Percentiles rank a stretch among this genome's conserved stretches.
Evolutionary conservation across 2,888 invertebrate species (phyloP).

Genomic region (Scaptomyza cyrtandrae): DNA sequence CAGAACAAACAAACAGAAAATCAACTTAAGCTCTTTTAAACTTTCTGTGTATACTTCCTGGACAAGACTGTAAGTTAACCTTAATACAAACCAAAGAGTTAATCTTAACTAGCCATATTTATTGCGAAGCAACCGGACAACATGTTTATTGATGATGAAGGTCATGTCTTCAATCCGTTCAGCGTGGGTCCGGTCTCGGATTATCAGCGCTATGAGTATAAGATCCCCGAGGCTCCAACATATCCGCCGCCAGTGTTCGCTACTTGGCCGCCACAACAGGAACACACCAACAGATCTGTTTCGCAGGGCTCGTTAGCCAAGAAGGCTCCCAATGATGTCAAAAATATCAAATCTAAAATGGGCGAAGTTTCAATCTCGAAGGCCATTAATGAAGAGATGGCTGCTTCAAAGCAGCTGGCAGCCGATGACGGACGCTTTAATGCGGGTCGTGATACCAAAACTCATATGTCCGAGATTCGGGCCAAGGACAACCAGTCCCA

Average conservation of each 20-base stretch:
- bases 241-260: conserved; percentile 61
- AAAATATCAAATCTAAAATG: conserved; percentile 17
- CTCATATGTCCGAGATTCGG: neutral
- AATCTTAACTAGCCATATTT: no score
- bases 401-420: conserved; percentile 40
- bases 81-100: neutral
- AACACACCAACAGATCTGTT: conserved; percentile 29
- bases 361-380: conserved; percentile 55
- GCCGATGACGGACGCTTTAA: conserved; percentile 34
- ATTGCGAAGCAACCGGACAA: neutral
- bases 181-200: conserved; percentile 42
- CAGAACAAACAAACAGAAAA: neutral
- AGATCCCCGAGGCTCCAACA: conserved; percentile 44
- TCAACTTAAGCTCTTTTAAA: neutral
- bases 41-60: neutral
- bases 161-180: conserved; percentile 55
- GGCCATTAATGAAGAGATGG: conserved; percentile 68
- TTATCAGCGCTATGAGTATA: conserved; percentile 15
- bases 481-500: neutral
- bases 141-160: conserved; percentile 52
- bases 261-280: conserved; percentile 27
- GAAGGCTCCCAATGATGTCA: neutral
- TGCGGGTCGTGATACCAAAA: conserved; percentile 33
- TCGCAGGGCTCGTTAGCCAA: conserved; percentile 33
- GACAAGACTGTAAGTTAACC: neutral